A percentile compares a stretch with the other conserved stretches of the same genome.
Conservation (phyloP, 1,140 invertebrate species). For the Polypedilum pembai region DNA sequence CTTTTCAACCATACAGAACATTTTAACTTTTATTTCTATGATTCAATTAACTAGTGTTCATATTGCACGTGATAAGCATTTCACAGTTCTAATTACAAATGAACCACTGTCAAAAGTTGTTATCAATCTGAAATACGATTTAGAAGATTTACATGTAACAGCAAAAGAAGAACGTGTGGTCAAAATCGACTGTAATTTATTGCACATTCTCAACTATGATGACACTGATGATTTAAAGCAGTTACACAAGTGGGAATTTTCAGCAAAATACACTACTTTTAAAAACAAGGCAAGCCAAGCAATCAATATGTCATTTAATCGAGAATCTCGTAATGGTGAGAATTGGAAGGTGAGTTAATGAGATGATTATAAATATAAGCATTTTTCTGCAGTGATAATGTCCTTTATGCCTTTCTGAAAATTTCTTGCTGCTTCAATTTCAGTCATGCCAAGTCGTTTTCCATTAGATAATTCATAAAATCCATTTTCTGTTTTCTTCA, state of each 20-base stretch:
- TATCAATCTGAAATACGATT: neutral
- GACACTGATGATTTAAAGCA: neutral
- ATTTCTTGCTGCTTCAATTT: slow-evolving; percentile 62
- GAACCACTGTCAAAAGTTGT: neutral
- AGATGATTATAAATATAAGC: neutral
- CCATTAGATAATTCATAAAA: slow-evolving; percentile 72
- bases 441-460: slow-evolving; percentile 60
- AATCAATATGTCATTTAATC: slow-evolving; percentile 17
- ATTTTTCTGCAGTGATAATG: slow-evolving; percentile 46
- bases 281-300: slow-evolving; percentile 14
- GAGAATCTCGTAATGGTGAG: neutral
- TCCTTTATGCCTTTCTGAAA: slow-evolving; percentile 66
- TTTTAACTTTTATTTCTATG: neutral
- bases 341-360: slow-evolving; percentile 20
- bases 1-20: neutral
- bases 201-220: neutral
- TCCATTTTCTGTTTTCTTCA: slow-evolving; percentile 52
- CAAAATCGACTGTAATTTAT: slow-evolving; percentile 21
- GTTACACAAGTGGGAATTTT: slow-evolving; percentile 23
- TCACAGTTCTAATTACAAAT: neutral
- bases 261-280: neutral
- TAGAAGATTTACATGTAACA: neutral
- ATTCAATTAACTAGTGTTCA: slow-evolving; percentile 13
- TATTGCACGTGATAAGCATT: neutral
- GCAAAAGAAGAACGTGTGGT: neutral